Base-by-base conservation (phyloP, 2,888 invertebrate genomes). In the Sclerodermus sp. region DNA sequence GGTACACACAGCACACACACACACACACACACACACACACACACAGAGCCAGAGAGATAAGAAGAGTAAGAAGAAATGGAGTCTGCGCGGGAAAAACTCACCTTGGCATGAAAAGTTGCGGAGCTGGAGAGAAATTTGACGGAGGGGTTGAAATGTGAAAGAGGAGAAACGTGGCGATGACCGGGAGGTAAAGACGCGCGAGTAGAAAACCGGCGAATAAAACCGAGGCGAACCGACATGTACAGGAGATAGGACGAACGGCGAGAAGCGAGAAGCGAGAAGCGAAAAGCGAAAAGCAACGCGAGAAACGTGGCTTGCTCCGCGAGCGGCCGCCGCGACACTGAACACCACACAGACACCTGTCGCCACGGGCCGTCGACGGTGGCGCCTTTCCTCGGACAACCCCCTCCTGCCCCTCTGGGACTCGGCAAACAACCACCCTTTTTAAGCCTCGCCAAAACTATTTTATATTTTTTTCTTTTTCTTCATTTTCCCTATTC, bases 271-370 rank as follows among this genome's bases (percentile, higher is more conserved):
- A 6, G 30, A 30, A 6, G 30, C 10, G 6, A 9, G 30, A 30
- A 6, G 30, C 30, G 30, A 30, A 10, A 30, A 30, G 10, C 6
- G 13, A 34, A 4, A 34, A 34, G 12, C 6, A 13, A n/a, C 34
- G 34, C 12, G 4, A 30, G 49, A 57, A 56, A 57, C 64, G 50
- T 64, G 57, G 64, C 76, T 68, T 74, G 70, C 70, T 68, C 74
- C 76, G 71, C 73, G 76, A 76, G 71, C 77, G 72, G 77, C 70
- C 67, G 76, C 71, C 73, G 77, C 77, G 70, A 75, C 72, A 77
- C 77, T 77, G 77, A 74, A 64, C 64, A 53, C 57, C 63, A 63
- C n/a, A n/a, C 70, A 68, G 74, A 76, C 77, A 77, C 77, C 77
- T 77, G 77, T 77, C 76, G 76, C 70, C 68, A 58, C 40, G 41